phyloP scores from a whole-genome alignment of 2,113 vertebrate genomes.

The Notothenia rossii region DNA sequence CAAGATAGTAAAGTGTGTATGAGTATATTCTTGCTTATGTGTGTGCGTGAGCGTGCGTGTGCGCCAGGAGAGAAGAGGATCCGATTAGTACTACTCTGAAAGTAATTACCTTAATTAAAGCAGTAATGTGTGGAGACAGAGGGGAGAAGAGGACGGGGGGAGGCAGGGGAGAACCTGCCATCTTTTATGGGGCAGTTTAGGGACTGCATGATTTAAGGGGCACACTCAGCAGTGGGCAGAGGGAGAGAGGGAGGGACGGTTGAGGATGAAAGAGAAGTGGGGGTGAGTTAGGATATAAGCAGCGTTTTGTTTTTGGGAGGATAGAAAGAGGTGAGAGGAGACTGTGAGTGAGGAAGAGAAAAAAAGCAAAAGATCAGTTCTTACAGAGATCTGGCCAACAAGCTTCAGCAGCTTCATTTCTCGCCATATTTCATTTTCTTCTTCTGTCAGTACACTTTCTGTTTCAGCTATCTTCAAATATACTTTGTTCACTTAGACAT shows the following conservation, averaged over 20 bases:
- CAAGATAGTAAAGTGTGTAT: conserved; percentile 45
- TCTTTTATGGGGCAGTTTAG: conserved; percentile 84
- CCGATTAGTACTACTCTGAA: conserved; percentile 87
- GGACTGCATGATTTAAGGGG: conserved; percentile 82
- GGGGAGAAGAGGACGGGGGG: conserved; percentile 52
- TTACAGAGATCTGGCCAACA: background rate
- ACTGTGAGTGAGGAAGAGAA: background rate
- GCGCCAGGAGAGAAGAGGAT: conserved; percentile 76
- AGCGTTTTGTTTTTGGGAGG: conserved; percentile 37
- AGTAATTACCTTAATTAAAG: conserved; percentile 90
- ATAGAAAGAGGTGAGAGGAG: conserved; percentile 32
- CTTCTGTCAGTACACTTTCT: background rate
- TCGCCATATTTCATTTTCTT: background rate
- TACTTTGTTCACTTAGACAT: background rate
- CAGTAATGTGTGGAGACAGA: conserved; percentile 83
- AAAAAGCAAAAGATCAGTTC: background rate
- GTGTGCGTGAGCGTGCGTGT: conserved; percentile 13
- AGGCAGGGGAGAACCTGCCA: conserved; percentile 73
- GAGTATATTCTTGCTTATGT: conserved; percentile 33
- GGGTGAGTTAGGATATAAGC: conserved; percentile 43
- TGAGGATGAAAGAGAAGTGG: conserved; percentile 46
- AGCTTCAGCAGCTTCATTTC: conserved; percentile 2
- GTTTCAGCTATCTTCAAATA: conserved; percentile 12
- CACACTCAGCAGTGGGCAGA: conserved; percentile 61
- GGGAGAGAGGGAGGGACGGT: conserved; percentile 4